Percentiles rank a stretch among this genome's conserved stretches.
These are phyloP conservation scores for Diglossa brunneiventris DNA, from an alignment of 2,113 vertebrate genomes.

Conservation along the genomic window DNA sequence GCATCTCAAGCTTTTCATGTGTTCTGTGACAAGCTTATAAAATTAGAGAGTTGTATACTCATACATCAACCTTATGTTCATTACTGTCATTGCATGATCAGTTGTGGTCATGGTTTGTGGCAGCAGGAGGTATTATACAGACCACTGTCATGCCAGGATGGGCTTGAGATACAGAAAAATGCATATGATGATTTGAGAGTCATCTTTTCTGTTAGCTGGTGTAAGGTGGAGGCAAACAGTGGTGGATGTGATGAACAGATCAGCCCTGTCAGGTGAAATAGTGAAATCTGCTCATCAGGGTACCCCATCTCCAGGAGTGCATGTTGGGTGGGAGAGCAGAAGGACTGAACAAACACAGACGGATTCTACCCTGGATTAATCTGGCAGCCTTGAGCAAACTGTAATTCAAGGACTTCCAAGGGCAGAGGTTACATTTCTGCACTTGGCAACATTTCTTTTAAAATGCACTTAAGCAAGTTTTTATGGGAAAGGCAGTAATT, in stretches of 20 bases:
- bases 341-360: neutral
- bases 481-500: neutral
- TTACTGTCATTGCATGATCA: rapidly evolving
- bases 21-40: neutral
- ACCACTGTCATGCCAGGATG: neutral
- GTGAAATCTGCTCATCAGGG: neutral
- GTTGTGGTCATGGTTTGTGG: neutral
- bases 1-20: neutral
- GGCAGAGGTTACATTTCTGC: constrained; percentile 13
- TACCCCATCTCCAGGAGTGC: neutral
- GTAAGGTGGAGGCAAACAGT: neutral
- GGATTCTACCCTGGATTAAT: constrained; percentile 2
- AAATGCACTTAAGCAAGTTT: neutral
- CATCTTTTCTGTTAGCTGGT: neutral
- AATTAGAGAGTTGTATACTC: neutral
- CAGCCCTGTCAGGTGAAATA: neutral
- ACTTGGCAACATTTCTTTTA: neutral
- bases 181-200: neutral
- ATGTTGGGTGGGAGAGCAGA: neutral
- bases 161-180: neutral
- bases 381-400: constrained; percentile 39
- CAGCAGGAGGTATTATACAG: neutral
- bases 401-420: constrained; percentile 10
- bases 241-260: neutral
- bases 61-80: rapidly evolving